Evolutionary conservation across 2,113 vertebrate species (phyloP), one percentile per base, ranked within the genome.

Genomic region (Psilopsiagon aurifrons): DNA sequence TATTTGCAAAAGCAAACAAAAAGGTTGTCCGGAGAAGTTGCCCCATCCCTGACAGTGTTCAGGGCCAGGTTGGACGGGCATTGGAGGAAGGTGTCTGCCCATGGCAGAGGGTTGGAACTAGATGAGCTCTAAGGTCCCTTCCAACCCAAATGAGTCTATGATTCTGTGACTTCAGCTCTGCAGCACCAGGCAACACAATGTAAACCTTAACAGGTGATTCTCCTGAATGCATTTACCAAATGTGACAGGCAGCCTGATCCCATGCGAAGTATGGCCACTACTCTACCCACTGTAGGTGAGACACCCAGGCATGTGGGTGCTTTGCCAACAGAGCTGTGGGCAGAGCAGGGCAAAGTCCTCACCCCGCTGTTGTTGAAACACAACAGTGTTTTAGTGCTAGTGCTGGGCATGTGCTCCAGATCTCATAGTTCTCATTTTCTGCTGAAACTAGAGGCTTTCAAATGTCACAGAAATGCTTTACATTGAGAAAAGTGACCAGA

Each of bases 211-310:
- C 62, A 83, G 80, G 80, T 39, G 57, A 49, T 75, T 71, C n/a
- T 83, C n/a, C 57, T 13, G 39, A 4, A 10, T 1, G 25, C 4
- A 7, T 49, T 37, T 62, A 16, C 47, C 13, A 6, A 35, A 12
- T 2, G 3, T 0, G 1, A 22, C 22, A 5, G 0, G 13, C 7
- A 35, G 44, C 23, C 68, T 16, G 31, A 31, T 47, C 60, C 75
- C 59, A 11, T 22, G 9, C 3, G 11, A 35, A 37, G 3, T 6
- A 0, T 25, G 37, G 31, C 47, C 0, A 0, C 18, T 29, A 17
- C 47, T 17, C 17, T 6, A 3, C 2, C 3, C 20, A 8, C n/a
- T 0, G 0, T 0, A 1, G 60, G 35, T 31, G 43, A 15, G 60
- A 23, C 31, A 7, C 13, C 4, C 18, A 20, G 73, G 49, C 17